A percentile compares a stretch with the other conserved stretches of the same genome.
Evolutionary conservation across 2,888 invertebrate genomes (phyloP).

Genomic region (Biston stratarius): DNA sequence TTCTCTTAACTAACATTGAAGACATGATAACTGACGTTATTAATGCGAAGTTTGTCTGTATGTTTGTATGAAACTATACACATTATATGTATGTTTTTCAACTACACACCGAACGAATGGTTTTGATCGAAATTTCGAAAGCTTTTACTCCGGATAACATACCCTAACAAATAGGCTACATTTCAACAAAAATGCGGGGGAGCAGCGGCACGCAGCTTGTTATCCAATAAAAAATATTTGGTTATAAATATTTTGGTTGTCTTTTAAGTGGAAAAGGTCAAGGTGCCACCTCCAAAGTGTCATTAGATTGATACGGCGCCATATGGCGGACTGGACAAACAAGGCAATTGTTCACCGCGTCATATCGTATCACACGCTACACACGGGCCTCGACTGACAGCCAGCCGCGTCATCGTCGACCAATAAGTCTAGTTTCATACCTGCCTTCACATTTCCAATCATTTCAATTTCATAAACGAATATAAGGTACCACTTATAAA

Average conservation of each 20-base stretch:
- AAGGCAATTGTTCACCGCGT: constrained; percentile 74
- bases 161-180: too few relatives aligned
- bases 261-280: background rate
- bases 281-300: constrained; percentile 41
- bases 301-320: constrained; percentile 37
- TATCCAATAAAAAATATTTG: background rate
- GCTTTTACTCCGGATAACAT: too few relatives aligned
- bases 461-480: constrained; percentile 51
- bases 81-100: too few relatives aligned
- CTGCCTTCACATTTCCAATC: constrained; percentile 54
- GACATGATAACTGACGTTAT: too few relatives aligned
- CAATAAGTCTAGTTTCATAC: constrained; percentile 58
- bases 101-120: too few relatives aligned
- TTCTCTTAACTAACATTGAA: background rate
- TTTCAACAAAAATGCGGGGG: too few relatives aligned
- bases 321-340: constrained; percentile 70
- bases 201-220: too few relatives aligned
- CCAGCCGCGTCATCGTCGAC: constrained; percentile 50
- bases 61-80: too few relatives aligned
- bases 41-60: too few relatives aligned
- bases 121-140: too few relatives aligned
- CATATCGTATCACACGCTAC: constrained; percentile 71
- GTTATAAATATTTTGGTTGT: too few relatives aligned
- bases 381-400: constrained; percentile 52
- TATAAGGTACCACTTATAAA: constrained; percentile 34